phyloP scores from a whole-genome alignment of 2,113 vertebrate species.

The Gallinago paraguaiae region DNA sequence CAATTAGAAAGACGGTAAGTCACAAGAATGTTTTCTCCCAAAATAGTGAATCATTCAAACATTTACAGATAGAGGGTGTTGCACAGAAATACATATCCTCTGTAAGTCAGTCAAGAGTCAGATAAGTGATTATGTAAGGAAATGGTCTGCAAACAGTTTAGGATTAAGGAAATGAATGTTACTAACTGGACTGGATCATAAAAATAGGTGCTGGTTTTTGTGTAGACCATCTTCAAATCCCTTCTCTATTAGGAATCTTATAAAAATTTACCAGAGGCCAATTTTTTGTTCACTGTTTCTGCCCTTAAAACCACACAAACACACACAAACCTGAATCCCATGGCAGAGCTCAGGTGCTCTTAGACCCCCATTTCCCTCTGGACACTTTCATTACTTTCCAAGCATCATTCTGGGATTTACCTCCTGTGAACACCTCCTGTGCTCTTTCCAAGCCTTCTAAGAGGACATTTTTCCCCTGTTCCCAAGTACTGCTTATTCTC shows the following conservation, averaged over 20 bases:
- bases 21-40: background rate
- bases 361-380: background rate
- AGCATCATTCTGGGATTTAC: background rate
- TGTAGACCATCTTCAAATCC: background rate
- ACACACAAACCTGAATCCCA: background rate
- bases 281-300: background rate
- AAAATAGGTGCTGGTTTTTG: background rate
- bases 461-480: background rate
- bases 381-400: background rate
- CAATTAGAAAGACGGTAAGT: background rate
- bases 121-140: background rate
- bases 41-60: background rate
- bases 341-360: background rate
- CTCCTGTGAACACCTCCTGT: background rate
- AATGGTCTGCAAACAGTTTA: background rate
- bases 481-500: background rate
- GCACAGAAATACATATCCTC: accelerated
- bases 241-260: background rate
- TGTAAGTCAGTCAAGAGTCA: background rate
- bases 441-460: background rate
- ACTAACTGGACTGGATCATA: background rate
- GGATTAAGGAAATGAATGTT: background rate
- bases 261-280: background rate
- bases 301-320: background rate
- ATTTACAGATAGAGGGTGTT: background rate